Evolutionary conservation across 2,888 invertebrate species (phyloP).

Genomic region (Cataglyphis rosenhaueri): DNA sequence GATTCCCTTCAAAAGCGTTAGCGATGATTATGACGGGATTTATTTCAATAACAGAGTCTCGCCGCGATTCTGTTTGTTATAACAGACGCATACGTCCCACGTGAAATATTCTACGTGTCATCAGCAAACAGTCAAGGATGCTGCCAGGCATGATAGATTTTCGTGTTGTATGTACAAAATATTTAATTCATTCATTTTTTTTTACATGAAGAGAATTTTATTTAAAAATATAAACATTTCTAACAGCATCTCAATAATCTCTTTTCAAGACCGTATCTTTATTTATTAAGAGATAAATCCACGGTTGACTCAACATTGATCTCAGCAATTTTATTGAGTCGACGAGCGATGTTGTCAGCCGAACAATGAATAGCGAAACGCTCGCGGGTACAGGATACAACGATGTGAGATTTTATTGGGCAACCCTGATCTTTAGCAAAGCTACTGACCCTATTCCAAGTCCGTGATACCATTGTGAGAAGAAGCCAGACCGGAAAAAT

Average conservation of each 20-base stretch:
- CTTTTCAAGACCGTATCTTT: not conserved
- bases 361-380: constrained; percentile 35
- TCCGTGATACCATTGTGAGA: constrained; percentile 77
- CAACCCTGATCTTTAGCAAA: constrained; percentile 54
- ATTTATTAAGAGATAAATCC: constrained; percentile 12
- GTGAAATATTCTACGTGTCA: constrained; percentile 34
- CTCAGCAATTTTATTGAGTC: constrained; percentile 3
- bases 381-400: constrained; percentile 8
- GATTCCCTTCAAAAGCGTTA: constrained; percentile 49
- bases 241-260: not conserved
- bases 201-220: not conserved
- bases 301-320: constrained; percentile 22
- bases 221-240: not conserved
- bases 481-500: constrained; percentile 84
- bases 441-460: constrained; percentile 62
- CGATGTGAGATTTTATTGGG: constrained; percentile 48
- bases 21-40: constrained; percentile 78
- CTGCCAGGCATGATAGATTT: not conserved
- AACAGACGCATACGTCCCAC: constrained; percentile 5
- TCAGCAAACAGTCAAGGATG: constrained; percentile 40
- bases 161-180: not conserved
- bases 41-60: constrained; percentile 80
- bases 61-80: constrained; percentile 57
- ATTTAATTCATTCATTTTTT: not conserved
- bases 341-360: constrained; percentile 27